Evolutionary conservation across 1,140 invertebrate species (phyloP).

Genomic region (Listronotus bonariensis): DNA sequence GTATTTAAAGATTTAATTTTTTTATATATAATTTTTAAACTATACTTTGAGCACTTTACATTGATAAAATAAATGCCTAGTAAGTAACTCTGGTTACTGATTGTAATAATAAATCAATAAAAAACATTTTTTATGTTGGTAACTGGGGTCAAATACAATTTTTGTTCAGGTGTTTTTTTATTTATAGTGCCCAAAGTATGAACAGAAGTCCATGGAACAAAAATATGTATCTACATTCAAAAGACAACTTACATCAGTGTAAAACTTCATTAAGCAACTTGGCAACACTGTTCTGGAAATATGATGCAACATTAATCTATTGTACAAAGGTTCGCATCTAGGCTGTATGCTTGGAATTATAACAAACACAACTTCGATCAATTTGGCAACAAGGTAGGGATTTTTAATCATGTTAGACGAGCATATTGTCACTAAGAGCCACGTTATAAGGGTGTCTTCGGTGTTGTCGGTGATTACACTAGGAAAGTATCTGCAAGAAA

Average conservation of each 20-base stretch:
- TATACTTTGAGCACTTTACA: no score
- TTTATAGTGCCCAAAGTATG: no score
- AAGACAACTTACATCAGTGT: conserved; percentile 80
- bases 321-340: conserved; percentile 58
- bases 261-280: conserved; percentile 95
- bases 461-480: conserved; percentile 75
- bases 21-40: no score
- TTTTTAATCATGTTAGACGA: conserved; percentile 90
- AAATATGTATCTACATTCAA: not conserved
- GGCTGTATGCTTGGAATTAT: conserved; percentile 84
- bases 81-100: no score
- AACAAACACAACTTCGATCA: conserved; percentile 92
- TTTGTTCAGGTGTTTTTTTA: no score
- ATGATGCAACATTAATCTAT: conserved; percentile 81
- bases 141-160: no score
- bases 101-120: no score
- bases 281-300: conserved; percentile 82
- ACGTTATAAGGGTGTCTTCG: conserved; percentile 83
- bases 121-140: no score
- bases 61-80: no score
- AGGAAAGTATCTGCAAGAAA: conserved; percentile 70
- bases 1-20: conserved; percentile 3
- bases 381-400: conserved; percentile 94
- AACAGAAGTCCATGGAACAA: not conserved
- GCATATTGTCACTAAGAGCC: conserved; percentile 88